Evolutionary conservation across 1,140 invertebrate species (phyloP).

Genomic region (Macrobrachium rosenbergii): DNA sequence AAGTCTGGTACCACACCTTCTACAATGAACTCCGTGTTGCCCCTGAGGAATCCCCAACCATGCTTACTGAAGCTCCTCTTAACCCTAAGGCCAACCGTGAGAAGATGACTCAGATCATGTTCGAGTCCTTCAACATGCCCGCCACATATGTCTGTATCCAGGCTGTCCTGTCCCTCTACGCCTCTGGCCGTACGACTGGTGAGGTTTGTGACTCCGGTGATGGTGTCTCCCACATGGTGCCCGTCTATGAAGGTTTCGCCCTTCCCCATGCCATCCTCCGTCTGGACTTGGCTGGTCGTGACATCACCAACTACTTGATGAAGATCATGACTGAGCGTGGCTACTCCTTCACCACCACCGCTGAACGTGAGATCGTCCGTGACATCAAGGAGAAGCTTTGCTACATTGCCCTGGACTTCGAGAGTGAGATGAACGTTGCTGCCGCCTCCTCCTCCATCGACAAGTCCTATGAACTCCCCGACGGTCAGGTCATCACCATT

Average conservation of each 20-base stretch:
- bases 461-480: background rate
- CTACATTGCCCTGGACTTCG: slow-evolving; percentile 13
- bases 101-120: too few relatives aligned
- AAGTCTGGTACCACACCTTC: slow-evolving; percentile 96
- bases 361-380: slow-evolving; percentile 73
- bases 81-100: too few relatives aligned
- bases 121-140: too few relatives aligned
- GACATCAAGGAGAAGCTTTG: slow-evolving; percentile 19
- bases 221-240: slow-evolving; percentile 8
- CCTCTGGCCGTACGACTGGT: slow-evolving; percentile 6
- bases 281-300: slow-evolving; percentile 68
- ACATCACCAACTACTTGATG: slow-evolving; percentile 75
- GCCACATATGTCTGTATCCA: too few relatives aligned
- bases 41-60: slow-evolving; percentile 79
- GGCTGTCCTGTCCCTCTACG: background rate
- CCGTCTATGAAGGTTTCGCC: slow-evolving; percentile 15
- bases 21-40: slow-evolving; percentile 95
- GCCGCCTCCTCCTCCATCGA: background rate
- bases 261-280: slow-evolving; percentile 23
- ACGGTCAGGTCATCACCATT: slow-evolving; percentile 17
- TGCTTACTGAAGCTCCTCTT: too few relatives aligned
- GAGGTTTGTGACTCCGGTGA: slow-evolving; percentile 13
- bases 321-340: slow-evolving; percentile 72
- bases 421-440: slow-evolving; percentile 11
- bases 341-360: slow-evolving; percentile 67